Evolutionary conservation across 2,888 invertebrate genomes (phyloP).

Genomic region (Melipona bicolor): DNA sequence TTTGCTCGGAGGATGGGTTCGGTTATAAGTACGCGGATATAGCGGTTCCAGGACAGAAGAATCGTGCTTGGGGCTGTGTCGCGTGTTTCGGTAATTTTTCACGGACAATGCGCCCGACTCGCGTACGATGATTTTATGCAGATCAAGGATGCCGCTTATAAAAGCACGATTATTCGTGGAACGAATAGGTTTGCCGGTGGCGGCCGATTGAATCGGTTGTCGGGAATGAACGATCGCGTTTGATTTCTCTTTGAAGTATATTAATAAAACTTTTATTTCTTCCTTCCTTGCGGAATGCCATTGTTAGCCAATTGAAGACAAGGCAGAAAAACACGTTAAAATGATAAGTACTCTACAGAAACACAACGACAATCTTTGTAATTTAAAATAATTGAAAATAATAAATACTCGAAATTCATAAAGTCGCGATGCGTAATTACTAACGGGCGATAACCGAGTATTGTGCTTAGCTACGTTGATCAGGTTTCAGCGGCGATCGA

Average conservation of each 20-base stretch:
- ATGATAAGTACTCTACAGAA: neutral
- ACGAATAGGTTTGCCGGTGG: neutral
- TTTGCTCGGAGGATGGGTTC: conserved; percentile 39
- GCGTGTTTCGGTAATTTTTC: conserved; percentile 71
- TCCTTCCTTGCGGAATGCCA: neutral
- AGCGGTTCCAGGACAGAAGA: conserved; percentile 51
- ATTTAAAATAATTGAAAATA: neutral
- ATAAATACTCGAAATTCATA: too few species aligned
- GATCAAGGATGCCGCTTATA: conserved; percentile 35
- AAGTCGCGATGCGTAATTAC: conserved; percentile 37
- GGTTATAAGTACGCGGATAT: conserved; percentile 74
- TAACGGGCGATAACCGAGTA: conserved; percentile 36
- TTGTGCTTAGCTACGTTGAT: conserved; percentile 28
- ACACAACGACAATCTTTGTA: neutral
- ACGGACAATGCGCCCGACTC: conserved; percentile 54
- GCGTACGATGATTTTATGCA: conserved; percentile 49
- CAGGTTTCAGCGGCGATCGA: neutral
- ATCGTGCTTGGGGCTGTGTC: conserved; percentile 51
- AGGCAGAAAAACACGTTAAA: neutral
- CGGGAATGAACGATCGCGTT: neutral
- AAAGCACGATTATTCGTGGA: conserved; percentile 22
- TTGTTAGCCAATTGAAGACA: neutral
- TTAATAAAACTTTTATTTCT: neutral
- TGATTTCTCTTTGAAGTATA: neutral
- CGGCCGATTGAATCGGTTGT: conserved; percentile 9